Percentiles rank a stretch among this genome's conserved stretches.
Evolutionary conservation across 1,140 invertebrate species (phyloP).

Genomic region (roundworm (Caenorhabditis elegans)): WBcel235 BX284605.5:5436001-5436500

Average conservation of each 20-base stretch:
- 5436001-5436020: neutral
- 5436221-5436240: no score
- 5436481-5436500: neutral
- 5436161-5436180: no score
- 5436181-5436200: no score
- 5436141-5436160: no score
- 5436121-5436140: no score
- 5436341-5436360: constrained; percentile 33
- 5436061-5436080: constrained; percentile 47
- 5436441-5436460: constrained; percentile 11
- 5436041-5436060: constrained; percentile 42
- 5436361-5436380: constrained; percentile 17
- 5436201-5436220: no score
- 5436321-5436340: neutral
- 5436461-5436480: neutral
- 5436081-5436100: constrained; percentile 49
- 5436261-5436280: no score
- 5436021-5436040: constrained; percentile 35
- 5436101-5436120: no score
- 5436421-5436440: neutral
- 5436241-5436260: no score
- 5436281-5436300: no score
- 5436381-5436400: constrained; percentile 32
- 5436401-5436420: neutral
- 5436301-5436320: no score